A percentile compares a stretch with the other conserved stretches of the same genome.
phyloP scores from a whole-genome alignment of 2,797 vertebrate species.

The Menidia menidia region DNA sequence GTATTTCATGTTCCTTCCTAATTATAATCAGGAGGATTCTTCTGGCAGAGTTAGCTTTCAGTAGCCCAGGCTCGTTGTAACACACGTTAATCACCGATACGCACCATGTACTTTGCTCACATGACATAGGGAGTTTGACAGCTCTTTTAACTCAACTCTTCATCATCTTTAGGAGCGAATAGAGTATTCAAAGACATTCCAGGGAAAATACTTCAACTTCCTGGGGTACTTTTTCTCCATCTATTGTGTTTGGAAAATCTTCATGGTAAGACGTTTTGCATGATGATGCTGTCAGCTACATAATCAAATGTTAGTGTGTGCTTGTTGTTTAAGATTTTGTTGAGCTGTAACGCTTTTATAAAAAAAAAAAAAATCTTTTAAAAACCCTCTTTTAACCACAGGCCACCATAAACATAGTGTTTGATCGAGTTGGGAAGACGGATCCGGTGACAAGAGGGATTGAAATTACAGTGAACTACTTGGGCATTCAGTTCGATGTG shows the following conservation, averaged over 20 bases:
- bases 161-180: conserved; percentile 89
- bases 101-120: neutral
- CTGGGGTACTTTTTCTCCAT: conserved; percentile 99
- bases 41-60: neutral
- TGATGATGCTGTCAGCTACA: neutral
- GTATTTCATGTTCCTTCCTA: neutral
- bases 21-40: neutral
- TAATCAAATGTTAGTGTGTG: neutral
- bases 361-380: neutral
- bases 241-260: conserved; percentile 99
- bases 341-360: neutral
- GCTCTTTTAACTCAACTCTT: conserved; percentile 9
- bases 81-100: neutral
- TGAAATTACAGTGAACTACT: conserved; percentile 99
- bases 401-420: conserved; percentile 99
- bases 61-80: neutral
- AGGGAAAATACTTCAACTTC: conserved; percentile 99
- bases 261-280: conserved; percentile 88
- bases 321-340: neutral
- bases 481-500: conserved; percentile 99
- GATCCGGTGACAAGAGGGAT: conserved; percentile 98
- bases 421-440: conserved; percentile 97
- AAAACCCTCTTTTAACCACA: conserved; percentile 55
- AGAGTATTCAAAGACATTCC: conserved; percentile 98
- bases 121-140: neutral